phyloP scores from a whole-genome alignment of 1,140 invertebrate species.

The Helicoverpa zea region DNA sequence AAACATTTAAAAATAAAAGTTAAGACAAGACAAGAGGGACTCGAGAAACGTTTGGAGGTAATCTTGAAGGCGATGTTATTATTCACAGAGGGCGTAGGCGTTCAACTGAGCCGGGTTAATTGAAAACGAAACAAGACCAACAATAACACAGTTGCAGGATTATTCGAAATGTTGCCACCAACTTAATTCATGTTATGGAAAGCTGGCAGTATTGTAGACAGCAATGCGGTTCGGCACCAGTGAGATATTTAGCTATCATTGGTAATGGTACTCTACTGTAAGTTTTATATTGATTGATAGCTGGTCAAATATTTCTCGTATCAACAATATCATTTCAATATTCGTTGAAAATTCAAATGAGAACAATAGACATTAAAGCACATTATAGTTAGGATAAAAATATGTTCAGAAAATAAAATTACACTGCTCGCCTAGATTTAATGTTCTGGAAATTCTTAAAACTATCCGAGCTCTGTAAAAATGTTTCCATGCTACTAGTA shows the following conservation, averaged over 20 bases:
- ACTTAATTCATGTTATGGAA: not conserved
- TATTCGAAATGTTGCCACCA: not conserved
- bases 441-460: not conserved
- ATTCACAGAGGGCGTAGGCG: conserved; percentile 30
- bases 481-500: not conserved
- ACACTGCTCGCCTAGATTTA: not conserved
- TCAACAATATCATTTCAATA: no score
- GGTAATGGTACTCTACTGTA: no score
- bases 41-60: conserved; percentile 8
- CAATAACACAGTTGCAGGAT: conserved; percentile 19
- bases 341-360: not conserved
- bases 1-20: conserved; percentile 4
- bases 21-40: not conserved
- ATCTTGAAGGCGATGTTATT: conserved; percentile 31
- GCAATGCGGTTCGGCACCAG: no score
- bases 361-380: not conserved
- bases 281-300: no score
- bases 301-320: no score
- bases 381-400: not conserved
- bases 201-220: not conserved
- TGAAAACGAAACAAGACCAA: conserved; percentile 39
- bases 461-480: not conserved
- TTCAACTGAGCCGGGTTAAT: conserved; percentile 32
- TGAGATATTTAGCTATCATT: no score
- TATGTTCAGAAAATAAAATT: not conserved